These are phyloP conservation scores for Limnothrissa miodon DNA, from an alignment of 2,113 vertebrate genomes.

Conservation along the genomic window DNA sequence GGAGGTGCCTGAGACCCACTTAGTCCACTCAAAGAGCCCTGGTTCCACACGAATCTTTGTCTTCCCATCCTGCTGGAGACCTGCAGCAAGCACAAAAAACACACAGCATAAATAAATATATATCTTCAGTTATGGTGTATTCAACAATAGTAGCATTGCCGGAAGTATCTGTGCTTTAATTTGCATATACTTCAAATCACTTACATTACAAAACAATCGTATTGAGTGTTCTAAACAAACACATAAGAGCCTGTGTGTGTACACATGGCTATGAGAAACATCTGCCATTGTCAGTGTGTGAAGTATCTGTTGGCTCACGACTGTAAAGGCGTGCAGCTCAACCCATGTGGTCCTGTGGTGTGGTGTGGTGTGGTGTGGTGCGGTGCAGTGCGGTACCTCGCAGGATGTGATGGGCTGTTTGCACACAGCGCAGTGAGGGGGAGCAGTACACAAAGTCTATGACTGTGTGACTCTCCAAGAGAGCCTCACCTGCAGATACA, in stretches of 20 bases:
- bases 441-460: conserved; percentile 94
- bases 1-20: conserved; percentile 90
- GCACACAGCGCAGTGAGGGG: conserved; percentile 92
- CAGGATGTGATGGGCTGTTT: conserved; percentile 93
- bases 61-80: conserved; percentile 89
- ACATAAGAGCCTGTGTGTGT: too few relatives aligned
- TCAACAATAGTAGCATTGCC: background rate
- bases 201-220: background rate
- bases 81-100: conserved; percentile 59
- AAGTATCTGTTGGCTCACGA: background rate
- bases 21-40: conserved; percentile 96
- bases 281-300: background rate
- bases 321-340: background rate
- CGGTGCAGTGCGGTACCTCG: conserved; percentile 73
- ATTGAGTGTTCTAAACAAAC: too few relatives aligned
- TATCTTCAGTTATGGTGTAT: too few relatives aligned
- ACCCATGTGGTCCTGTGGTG: too few relatives aligned
- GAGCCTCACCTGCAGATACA: conserved; percentile 82
- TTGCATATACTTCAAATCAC: background rate
- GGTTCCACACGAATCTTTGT: conserved; percentile 92
- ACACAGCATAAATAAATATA: background rate
- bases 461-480: conserved; percentile 84
- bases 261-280: background rate
- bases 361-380: conserved; percentile 2
- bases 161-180: background rate